Base-by-base conservation (phyloP, 2,113 vertebrate species). In the Corythoichthys haematopterus region DNA sequence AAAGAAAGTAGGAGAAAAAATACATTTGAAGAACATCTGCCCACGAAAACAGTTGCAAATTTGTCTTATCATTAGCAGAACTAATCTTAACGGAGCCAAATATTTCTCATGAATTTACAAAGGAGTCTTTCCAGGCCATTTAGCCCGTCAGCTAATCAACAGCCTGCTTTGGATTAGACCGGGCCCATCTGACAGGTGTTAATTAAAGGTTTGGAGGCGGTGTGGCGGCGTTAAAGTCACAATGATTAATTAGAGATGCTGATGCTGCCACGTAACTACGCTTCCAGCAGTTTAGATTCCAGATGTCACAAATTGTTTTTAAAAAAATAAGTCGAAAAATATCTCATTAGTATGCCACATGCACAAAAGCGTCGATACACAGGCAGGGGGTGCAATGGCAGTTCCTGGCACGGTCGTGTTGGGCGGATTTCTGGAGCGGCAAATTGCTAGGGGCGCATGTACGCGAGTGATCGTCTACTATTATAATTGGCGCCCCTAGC, bases 131-230 rank as follows among this genome's bases (percentile, higher is more conserved):
- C 43, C 13, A 35, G 61, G 51, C 65, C 61, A 65, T 81, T 80
- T 70, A 74, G 71, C 46, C 69, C 62, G 64, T 76, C 70, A 58
- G 74, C 68, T 79, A 75, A 80, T 73, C 79, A 73, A 45, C 64
- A 72, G 69, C 67, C 64, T 66, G 45, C 77, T 66, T 79, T 76
- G 75, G 80, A 81, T 72, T 74, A 64, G 33, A 69, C 45, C 4
- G 33, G 48, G 71, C 71, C 50, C n/a, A 0, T 66, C 36, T 58
- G 57, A 77, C 76, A 71, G 70, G 83, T 70, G 70, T 60, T 71
- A 75, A 76, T 66, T 71, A 66, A 66, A 74, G 74, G 75, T 75
- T 71, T 59, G 64, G 65, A 64, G 71, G 52, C 46, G 6, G 58
- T 55, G 56, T 59, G 38, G 57, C 76, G 63, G 3, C 59, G 16